Evolutionary conservation across 2,113 vertebrate genomes (phyloP), one percentile per base, ranked within the genome.

Genomic region (Hypomesus transpacificus): DNA sequence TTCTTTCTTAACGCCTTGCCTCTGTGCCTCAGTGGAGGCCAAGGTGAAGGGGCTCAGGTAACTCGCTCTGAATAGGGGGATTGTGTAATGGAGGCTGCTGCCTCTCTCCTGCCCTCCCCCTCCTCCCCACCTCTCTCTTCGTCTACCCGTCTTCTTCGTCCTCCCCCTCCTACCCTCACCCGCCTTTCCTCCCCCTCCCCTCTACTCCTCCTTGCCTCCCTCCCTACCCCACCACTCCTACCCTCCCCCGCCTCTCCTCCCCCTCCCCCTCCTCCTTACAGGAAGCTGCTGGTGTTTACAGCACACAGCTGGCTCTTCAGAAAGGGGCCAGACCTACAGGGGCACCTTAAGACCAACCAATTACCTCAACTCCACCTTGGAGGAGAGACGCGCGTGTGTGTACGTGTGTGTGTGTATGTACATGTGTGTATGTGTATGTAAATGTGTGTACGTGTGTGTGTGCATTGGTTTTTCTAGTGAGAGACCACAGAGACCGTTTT

Each of bases 261-360:
- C 31, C 31, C 31, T 34, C 31, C 31, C 6, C 31, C 31, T 7
- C 31, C 31, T 4, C 31, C 31, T 34, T 34, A 34, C 61, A 62
- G 64, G 20, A 52, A 21, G 65, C n/a, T 56, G 54, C 60, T 31
- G 24, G 56, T 21, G 56, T 34, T 60, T 24, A 61, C 28, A 31
- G 79, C 80, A 85, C 85, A 87, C 82, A 85, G 77, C 75, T 31
- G 34, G 61, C 81, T 74, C 82, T 85, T 79, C 20, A 87, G 71
- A 81, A 69, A 73, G 82, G 71, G 79, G 81, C 71, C 77, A 80
- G 81, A 80, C 81, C 77, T 83, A 82, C 75, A 78, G 76, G 76
- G 74, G 22, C 69, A 71, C 78, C 39, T 20, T 68, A 79, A 85
- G 76, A 81, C 75, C 69, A 54, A 63, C 68, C 83, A 79, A 80